Conservation (phyloP, 1,140 invertebrate genomes). For the Polypedilum vanderplanki region DNA sequence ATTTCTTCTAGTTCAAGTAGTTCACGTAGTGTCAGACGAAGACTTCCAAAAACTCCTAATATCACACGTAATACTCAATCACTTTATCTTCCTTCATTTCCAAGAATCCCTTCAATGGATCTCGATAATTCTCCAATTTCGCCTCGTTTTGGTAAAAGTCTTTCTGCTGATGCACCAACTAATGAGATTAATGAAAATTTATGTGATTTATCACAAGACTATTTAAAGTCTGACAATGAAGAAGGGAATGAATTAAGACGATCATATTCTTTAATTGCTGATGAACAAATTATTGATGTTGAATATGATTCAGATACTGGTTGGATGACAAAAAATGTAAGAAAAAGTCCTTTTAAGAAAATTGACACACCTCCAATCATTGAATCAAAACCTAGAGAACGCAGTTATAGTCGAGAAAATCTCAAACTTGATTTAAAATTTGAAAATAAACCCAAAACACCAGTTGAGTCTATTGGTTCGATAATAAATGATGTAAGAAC, state of each 20-base stretch:
- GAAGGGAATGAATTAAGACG: not conserved
- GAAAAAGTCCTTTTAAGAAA: slow-evolving; percentile 33
- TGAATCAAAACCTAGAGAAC: not conserved
- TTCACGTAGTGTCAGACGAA: not conserved
- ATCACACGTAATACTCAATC: not conserved
- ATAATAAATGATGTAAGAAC: not conserved
- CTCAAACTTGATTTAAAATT: not conserved
- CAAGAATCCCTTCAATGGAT: not conserved
- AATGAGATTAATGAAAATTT: not conserved
- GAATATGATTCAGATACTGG: slow-evolving; percentile 46
- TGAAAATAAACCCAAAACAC: not conserved
- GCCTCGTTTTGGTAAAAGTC: not conserved
- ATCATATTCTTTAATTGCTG: slow-evolving; percentile 45
- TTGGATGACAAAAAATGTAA: slow-evolving; percentile 42
- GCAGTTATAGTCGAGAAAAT: not conserved
- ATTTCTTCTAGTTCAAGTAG: not conserved
- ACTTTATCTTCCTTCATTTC: not conserved
- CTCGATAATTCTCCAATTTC: not conserved
- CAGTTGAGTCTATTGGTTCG: not conserved
- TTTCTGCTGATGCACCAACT: not conserved
- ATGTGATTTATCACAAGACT: not conserved
- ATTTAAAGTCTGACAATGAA: not conserved
- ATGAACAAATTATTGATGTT: slow-evolving; percentile 44
- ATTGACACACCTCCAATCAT: not conserved
- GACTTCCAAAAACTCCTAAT: not conserved